These are phyloP conservation scores for Metacarcinus magister DNA, from an alignment of 2,888 invertebrate species.

Conservation along the genomic window DNA sequence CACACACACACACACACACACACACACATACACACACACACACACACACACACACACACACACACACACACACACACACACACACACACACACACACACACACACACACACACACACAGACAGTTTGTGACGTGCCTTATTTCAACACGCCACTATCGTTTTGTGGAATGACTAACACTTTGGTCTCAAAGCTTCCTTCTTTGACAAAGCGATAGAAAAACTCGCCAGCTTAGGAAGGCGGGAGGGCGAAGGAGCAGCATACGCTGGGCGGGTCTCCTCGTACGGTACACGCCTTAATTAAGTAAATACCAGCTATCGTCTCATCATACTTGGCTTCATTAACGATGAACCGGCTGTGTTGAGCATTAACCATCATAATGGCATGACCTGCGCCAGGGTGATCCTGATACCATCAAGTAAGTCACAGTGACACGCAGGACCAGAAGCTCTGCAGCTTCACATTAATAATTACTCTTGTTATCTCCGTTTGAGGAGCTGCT, in stretches of 20 bases:
- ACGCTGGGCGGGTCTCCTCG: background rate
- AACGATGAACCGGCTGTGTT: constrained; percentile 37
- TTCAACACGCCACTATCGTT: too few relatives aligned
- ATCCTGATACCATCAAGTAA: constrained; percentile 48
- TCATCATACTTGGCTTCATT: constrained; percentile 55
- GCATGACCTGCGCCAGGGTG: constrained; percentile 10
- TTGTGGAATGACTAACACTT: background rate
- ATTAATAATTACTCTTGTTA: background rate
- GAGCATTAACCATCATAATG: constrained; percentile 59
- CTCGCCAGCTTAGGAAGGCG: background rate
- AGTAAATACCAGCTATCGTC: constrained; percentile 60
- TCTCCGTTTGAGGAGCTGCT: background rate
- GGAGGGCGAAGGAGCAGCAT: background rate
- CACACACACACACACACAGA: background rate
- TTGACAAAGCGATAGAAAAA: background rate
- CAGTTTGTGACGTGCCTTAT: background rate
- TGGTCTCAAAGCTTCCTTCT: background rate
- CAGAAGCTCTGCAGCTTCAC: background rate
- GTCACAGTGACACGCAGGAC: constrained; percentile 40
- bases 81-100: constrained; percentile 45
- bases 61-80: constrained; percentile 41
- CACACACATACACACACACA: constrained; percentile 45
- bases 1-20: constrained; percentile 45
- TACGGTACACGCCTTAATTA: constrained; percentile 43
- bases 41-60: constrained; percentile 7